Evolutionary conservation across 2,797 vertebrate species (phyloP), one percentile per base, ranked within the genome.

Genomic region (Telmatherina bonti): DNA sequence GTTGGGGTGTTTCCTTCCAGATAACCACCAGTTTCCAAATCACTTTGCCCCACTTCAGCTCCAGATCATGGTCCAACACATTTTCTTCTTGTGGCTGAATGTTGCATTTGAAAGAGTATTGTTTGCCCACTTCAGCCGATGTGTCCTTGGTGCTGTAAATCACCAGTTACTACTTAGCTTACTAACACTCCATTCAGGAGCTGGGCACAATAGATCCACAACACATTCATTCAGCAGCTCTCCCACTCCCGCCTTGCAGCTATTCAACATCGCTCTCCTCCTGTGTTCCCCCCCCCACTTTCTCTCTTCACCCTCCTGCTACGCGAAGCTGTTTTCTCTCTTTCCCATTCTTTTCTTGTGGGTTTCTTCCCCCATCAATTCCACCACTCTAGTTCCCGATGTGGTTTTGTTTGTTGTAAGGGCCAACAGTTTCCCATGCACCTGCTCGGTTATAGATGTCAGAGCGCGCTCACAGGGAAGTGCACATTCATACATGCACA

Each of bases 351-450:
- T 79, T 45, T 86, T 85, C 79, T 87, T 82, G 66, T 70, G 54
- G 66, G 12, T 73, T 81, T 59, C 69, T 56, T 73, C 62, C 75
- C 62, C 75, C 69, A 76, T 86, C 82, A 67, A 73, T 80, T 82
- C 78, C 6, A 30, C 74, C 69, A 74, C 81, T 87, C 70, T 70
- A 67, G 81, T 82, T 89, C 89, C 83, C 90, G 91, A 89, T 88
- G 90, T 84, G 89, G 87, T 90, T 93, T 94, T 93, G 90, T 93
- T 79, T 88, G 74, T 70, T 83, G 70, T 24, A 76, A 79, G 83
- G 90, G 89, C 88, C 84, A 89, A 77, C 85, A 86, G 74, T 92
- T 94, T 94, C 91, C 92, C 91, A 93, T 93, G 90, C 91, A 92
- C 88, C 89, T 91, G 90, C 79, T 67, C 38, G 67, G 70, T 84